Conservation (phyloP, 1,140 invertebrate species). For the silkworm (Bombyx mori) region DNA sequence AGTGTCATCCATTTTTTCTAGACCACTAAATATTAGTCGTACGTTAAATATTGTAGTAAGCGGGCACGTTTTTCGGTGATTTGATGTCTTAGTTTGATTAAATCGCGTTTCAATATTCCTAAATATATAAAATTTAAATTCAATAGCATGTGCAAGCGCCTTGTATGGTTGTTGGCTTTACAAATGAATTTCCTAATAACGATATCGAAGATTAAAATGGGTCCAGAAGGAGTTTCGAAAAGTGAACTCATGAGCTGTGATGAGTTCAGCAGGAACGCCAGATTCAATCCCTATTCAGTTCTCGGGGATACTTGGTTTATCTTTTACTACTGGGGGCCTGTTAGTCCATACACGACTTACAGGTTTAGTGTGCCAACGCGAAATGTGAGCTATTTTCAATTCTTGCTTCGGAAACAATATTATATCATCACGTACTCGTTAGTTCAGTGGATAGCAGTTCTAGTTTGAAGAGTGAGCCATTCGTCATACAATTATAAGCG, state of each 20-base stretch:
- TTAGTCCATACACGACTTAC: background rate
- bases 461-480: too few relatives aligned
- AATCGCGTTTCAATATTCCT: background rate
- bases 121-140: background rate
- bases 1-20: background rate
- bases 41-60: background rate
- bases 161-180: background rate
- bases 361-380: conserved; percentile 16
- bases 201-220: conserved; percentile 7
- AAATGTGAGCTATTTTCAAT: conserved; percentile 15
- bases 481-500: too few relatives aligned
- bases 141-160: background rate
- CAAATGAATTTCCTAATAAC: background rate
- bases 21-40: background rate
- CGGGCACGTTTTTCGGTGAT: background rate
- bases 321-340: conserved; percentile 43
- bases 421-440: too few relatives aligned
- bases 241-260: conserved; percentile 30
- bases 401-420: background rate
- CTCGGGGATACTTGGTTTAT: conserved; percentile 31
- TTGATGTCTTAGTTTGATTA: background rate
- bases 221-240: conserved; percentile 15
- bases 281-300: conserved; percentile 44
- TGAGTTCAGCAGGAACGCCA: conserved; percentile 31
- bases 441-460: too few relatives aligned